Percentiles rank a stretch among this genome's conserved stretches.
These are phyloP conservation scores for Hylaeus anthracinus DNA, from an alignment of 1,140 invertebrate genomes.

Conservation along the genomic window DNA sequence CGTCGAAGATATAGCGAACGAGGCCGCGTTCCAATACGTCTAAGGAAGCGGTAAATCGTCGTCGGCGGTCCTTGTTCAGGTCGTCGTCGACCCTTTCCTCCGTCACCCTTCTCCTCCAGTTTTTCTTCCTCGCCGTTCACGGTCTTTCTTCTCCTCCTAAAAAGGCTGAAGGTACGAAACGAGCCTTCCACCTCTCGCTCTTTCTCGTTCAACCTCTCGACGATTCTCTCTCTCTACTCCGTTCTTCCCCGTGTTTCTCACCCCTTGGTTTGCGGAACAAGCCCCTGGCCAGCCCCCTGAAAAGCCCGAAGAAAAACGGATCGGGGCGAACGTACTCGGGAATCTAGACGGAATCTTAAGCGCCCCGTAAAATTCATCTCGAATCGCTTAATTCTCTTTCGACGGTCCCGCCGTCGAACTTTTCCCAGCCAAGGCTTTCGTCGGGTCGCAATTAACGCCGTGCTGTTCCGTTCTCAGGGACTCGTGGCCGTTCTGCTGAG, in stretches of 20 bases:
- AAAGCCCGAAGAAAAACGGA: constrained; percentile 48
- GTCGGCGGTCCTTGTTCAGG: constrained; percentile 48
- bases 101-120: constrained; percentile 48
- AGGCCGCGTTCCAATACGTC: constrained; percentile 47
- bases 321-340: constrained; percentile 48
- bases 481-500: background rate
- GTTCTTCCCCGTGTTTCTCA: constrained; percentile 42
- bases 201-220: background rate
- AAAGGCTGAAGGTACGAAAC: constrained; percentile 53
- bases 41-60: constrained; percentile 52
- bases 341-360: constrained; percentile 57
- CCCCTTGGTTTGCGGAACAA: constrained; percentile 27
- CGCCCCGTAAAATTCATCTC: constrained; percentile 55
- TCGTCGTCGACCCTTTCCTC: constrained; percentile 47
- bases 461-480: constrained; percentile 37
- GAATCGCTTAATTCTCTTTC: constrained; percentile 60
- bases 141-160: constrained; percentile 51
- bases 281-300: constrained; percentile 20
- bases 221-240: background rate
- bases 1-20: constrained; percentile 23
- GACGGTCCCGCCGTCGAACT: constrained; percentile 43
- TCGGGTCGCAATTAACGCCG: constrained; percentile 50
- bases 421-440: constrained; percentile 28
- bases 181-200: constrained; percentile 4
- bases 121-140: constrained; percentile 50